Evolutionary conservation across 2,888 invertebrate genomes (phyloP).

Genomic region (Sussaba pulchella): DNA sequence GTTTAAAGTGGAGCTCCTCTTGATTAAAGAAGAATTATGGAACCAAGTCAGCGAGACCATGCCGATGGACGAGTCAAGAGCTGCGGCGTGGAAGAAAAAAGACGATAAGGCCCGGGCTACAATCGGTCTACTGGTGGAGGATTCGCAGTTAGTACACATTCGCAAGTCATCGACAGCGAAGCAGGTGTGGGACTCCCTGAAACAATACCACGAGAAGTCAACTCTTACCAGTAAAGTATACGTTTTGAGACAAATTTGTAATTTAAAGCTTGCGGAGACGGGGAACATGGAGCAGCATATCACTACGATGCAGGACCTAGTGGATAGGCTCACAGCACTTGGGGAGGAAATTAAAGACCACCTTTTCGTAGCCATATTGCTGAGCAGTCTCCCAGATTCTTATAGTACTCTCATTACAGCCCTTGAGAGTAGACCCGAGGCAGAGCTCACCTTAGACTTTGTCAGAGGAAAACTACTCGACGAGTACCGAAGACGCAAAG

Average conservation of each 20-base stretch:
- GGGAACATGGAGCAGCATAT: constrained; percentile 69
- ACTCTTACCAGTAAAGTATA: constrained; percentile 61
- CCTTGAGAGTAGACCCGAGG: constrained; percentile 68
- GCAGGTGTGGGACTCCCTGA: constrained; percentile 61
- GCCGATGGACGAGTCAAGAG: constrained; percentile 39
- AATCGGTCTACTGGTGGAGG: constrained; percentile 65
- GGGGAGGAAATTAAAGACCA: constrained; percentile 67
- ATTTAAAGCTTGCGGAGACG: constrained; percentile 50
- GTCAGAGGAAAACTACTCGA: constrained; percentile 69
- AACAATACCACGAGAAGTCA: constrained; percentile 65
- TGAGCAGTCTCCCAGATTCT: constrained; percentile 71
- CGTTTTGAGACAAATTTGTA: constrained; percentile 58
- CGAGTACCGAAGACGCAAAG: constrained; percentile 68
- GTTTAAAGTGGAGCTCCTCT: constrained; percentile 36
- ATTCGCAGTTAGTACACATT: constrained; percentile 60
- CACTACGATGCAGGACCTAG: constrained; percentile 60
- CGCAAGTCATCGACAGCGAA: constrained; percentile 52
- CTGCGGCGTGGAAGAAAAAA: constrained; percentile 58
- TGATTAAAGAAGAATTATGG: constrained; percentile 48
- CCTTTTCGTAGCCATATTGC: constrained; percentile 66
- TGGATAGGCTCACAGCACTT: constrained; percentile 63
- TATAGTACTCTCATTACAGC: constrained; percentile 71
- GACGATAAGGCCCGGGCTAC: constrained; percentile 64
- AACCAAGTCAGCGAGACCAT: constrained; percentile 19
- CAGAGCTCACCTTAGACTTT: constrained; percentile 64